These are phyloP conservation scores for Clepsis dumicolana DNA, from an alignment of 2,888 invertebrate species.

Conservation along the genomic window DNA sequence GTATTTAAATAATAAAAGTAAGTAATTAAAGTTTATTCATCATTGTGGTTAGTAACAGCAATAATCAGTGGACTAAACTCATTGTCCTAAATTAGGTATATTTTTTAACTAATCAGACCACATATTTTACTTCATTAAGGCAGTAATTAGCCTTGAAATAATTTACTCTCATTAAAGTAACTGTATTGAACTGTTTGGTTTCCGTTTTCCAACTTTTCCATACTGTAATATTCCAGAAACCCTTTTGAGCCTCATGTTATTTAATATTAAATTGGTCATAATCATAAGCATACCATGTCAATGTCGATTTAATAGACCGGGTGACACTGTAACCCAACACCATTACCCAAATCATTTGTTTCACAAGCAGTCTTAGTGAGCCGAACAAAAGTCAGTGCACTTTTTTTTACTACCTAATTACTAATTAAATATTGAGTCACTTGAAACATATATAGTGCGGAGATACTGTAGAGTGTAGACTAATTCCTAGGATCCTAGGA, in stretches of 20 bases:
- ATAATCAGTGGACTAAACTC: neutral
- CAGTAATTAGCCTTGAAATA: no score
- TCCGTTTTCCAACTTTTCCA: neutral
- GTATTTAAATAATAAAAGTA: neutral
- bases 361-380: conserved; percentile 6
- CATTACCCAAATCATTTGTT: conserved; percentile 26
- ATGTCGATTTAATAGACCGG: conserved; percentile 36
- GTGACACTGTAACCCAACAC: conserved; percentile 21
- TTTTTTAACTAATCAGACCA: no score
- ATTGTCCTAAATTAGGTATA: neutral
- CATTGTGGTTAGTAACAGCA: neutral
- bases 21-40: neutral
- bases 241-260: conserved; percentile 29
- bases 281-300: conserved; percentile 32
- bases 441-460: neutral
- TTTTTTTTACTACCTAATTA: neutral
- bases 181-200: neutral
- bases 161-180: neutral
- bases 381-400: neutral
- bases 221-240: neutral
- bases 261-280: conserved; percentile 33
- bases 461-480: neutral
- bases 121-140: no score
- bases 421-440: neutral
- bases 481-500: no score